A percentile compares a stretch with the other conserved stretches of the same genome.
These are phyloP conservation scores for Sebastes steindachneri DNA, from an alignment of 2,797 vertebrate species.

Conservation along the genomic window DNA sequence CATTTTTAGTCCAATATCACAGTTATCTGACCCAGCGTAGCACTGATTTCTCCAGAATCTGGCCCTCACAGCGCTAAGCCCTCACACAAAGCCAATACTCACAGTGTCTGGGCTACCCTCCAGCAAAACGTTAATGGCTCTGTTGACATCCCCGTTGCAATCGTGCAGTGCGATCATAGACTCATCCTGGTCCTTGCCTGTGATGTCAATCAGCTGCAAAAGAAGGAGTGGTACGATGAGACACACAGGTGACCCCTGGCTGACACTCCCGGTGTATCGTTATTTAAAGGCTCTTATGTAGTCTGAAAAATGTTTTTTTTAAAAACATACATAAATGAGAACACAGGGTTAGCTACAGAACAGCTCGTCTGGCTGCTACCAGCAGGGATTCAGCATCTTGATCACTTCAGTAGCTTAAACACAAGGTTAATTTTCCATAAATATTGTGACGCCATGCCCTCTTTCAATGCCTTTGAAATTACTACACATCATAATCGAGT, in stretches of 20 bases:
- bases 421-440: not conserved
- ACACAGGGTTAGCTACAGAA: not conserved
- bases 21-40: slow-evolving; percentile 25
- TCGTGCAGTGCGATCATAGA: slow-evolving; percentile 99
- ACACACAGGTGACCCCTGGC: slow-evolving; percentile 11
- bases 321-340: not conserved
- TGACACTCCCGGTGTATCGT: not conserved
- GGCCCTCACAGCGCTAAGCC: slow-evolving; percentile 29
- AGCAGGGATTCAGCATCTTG: not conserved
- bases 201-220: slow-evolving; percentile 97
- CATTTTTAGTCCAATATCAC: slow-evolving; percentile 5
- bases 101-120: slow-evolving; percentile 99
- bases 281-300: not conserved
- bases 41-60: slow-evolving; percentile 49
- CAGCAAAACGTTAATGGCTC: slow-evolving; percentile 98
- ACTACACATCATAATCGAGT: not conserved
- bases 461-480: not conserved
- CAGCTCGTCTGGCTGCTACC: not conserved
- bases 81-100: slow-evolving; percentile 64
- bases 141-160: slow-evolving; percentile 98
- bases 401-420: not conserved
- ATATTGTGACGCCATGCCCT: not conserved
- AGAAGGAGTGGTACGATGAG: slow-evolving; percentile 21
- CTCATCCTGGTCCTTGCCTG: slow-evolving; percentile 99
- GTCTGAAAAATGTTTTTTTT: not conserved